A percentile compares a stretch with the other conserved stretches of the same genome.
phyloP scores from a whole-genome alignment of 2,888 invertebrate species.

The Machimus rusticus region DNA sequence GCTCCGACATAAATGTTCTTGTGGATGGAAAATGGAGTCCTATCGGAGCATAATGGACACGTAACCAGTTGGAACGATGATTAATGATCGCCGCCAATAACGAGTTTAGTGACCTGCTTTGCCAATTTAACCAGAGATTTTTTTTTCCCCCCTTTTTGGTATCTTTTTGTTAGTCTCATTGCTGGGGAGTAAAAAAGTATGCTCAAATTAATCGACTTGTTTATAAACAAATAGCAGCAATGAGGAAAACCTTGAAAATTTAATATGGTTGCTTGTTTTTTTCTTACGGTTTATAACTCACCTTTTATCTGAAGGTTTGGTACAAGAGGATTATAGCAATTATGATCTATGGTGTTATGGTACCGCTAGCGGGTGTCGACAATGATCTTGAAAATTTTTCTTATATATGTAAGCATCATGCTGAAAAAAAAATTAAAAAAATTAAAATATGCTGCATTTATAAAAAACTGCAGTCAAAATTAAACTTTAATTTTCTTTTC shows the following conservation, averaged over 20 bases:
- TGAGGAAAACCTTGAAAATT: neutral
- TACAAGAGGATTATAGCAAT: neutral
- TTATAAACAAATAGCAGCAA: neutral
- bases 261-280: neutral
- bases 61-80: neutral
- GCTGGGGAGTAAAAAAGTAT: neutral
- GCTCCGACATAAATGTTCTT: neutral
- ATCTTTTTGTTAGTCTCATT: neutral
- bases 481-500: too few relatives aligned
- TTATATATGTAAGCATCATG: neutral
- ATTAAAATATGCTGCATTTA: too few relatives aligned
- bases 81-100: neutral
- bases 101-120: neutral
- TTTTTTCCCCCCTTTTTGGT: neutral
- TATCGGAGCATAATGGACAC: neutral
- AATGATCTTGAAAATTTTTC: neutral
- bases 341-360: neutral
- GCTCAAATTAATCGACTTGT: neutral
- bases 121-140: neutral
- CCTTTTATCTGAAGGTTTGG: neutral
- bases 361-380: neutral
- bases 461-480: too few relatives aligned
- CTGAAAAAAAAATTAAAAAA: neutral
- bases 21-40: neutral
- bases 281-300: neutral